Conservation (phyloP, 1,140 invertebrate genomes). For the Adoxophyes honmai region DNA sequence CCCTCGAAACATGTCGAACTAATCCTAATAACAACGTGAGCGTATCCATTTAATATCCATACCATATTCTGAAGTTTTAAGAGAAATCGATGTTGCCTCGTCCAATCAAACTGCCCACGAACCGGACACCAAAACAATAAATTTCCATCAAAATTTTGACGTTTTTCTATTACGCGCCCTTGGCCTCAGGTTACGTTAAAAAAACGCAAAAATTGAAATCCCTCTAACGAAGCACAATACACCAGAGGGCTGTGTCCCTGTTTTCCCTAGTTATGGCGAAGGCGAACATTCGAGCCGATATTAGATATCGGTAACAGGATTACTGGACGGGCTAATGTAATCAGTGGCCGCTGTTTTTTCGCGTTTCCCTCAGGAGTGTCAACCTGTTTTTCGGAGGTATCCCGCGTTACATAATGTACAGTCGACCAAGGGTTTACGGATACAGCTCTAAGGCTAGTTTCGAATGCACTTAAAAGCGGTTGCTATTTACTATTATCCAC, state of each 20-base stretch:
- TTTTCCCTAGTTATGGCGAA: constrained; percentile 62
- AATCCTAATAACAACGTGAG: too few relatives aligned
- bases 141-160: constrained; percentile 47
- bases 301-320: constrained; percentile 72
- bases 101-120: neutral
- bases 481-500: too few relatives aligned
- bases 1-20: too few relatives aligned
- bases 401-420: neutral
- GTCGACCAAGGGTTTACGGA: too few relatives aligned
- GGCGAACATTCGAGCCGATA: constrained; percentile 52
- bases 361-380: constrained; percentile 34
- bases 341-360: constrained; percentile 60
- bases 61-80: too few relatives aligned
- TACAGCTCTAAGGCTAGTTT: too few relatives aligned
- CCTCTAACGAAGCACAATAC: constrained; percentile 70
- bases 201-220: constrained; percentile 63
- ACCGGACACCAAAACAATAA: constrained; percentile 36
- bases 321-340: constrained; percentile 72
- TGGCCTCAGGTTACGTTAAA: constrained; percentile 50
- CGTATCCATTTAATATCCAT: too few relatives aligned
- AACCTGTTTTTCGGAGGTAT: constrained; percentile 1
- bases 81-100: too few relatives aligned
- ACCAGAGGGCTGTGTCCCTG: constrained; percentile 57
- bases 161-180: constrained; percentile 66
- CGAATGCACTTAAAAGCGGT: too few relatives aligned